phyloP scores from a whole-genome alignment of 2,888 invertebrate genomes.

The Tachina grossa region DNA sequence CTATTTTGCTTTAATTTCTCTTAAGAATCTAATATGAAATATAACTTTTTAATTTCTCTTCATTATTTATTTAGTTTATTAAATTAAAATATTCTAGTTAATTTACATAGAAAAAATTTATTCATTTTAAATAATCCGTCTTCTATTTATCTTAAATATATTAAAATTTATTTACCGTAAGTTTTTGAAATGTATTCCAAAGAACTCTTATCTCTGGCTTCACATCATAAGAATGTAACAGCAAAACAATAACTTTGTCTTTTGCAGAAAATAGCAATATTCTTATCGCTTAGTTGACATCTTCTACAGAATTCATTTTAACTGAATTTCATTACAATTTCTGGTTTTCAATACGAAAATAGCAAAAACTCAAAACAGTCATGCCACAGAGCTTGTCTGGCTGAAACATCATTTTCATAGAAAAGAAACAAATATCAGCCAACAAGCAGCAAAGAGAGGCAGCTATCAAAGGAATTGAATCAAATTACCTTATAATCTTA shows the following conservation, averaged over 20 bases:
- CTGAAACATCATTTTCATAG: conserved; percentile 28
- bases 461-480: conserved; percentile 83
- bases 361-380: conserved; percentile 7
- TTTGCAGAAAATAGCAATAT: conserved; percentile 44
- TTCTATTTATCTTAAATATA: background rate
- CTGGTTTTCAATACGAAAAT: background rate
- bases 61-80: conserved; percentile 41
- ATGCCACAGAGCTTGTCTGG: conserved; percentile 30
- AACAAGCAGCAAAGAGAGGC: conserved; percentile 25
- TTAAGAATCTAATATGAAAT: background rate
- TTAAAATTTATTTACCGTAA: conserved; percentile 55
- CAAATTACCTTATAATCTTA: conserved; percentile 83
- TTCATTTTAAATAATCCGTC: conserved; percentile 61
- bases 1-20: too few species aligned
- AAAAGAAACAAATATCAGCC: conserved; percentile 2
- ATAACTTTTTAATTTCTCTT: background rate
- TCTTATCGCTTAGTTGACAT: conserved; percentile 65
- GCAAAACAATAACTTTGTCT: conserved; percentile 24
- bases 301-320: conserved; percentile 50
- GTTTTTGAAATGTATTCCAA: conserved; percentile 36
- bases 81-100: conserved; percentile 36
- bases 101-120: conserved; percentile 45
- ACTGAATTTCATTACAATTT: conserved; percentile 2
- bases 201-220: too few species aligned
- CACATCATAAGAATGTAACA: conserved; percentile 8